Conservation (phyloP, 64 coral and sea anemone genomes). For the Stichodactyla helianthus region DNA sequence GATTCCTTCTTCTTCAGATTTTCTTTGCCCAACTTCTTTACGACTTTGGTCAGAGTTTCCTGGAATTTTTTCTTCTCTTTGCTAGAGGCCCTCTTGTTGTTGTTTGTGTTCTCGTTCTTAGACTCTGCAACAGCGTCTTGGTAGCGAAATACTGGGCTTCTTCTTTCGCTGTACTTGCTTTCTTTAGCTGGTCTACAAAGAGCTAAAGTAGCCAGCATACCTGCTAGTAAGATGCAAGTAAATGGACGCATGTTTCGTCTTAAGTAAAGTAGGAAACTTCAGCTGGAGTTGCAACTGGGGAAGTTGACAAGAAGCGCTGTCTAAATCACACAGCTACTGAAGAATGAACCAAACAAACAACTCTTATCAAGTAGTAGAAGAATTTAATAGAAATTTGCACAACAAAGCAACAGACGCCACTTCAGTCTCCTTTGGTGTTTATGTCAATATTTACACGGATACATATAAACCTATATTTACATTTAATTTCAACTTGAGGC, state of each 20-base stretch:
- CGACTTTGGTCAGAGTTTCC: neutral
- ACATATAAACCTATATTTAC: no score
- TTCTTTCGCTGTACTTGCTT: neutral
- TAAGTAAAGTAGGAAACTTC: no score
- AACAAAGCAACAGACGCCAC: neutral
- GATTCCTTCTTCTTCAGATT: neutral
- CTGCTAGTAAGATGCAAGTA: neutral
- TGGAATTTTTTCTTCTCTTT: neutral
- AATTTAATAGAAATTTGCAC: neutral
- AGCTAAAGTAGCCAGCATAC: no score
- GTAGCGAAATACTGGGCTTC: neutral
- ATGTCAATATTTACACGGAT: no score
- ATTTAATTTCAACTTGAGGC: no score
- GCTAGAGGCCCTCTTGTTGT: neutral
- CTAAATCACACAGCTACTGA: neutral
- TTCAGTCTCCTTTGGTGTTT: no score
- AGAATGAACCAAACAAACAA: neutral
- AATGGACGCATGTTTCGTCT: neutral
- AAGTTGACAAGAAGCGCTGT: neutral
- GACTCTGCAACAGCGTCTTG: neutral
- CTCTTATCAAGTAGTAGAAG: neutral
- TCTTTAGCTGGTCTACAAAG: neutral
- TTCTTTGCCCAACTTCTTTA: neutral
- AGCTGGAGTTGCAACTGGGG: neutral
- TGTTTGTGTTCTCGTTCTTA: neutral